Evolutionary conservation across 2,797 vertebrate genomes (phyloP), one percentile per base, ranked within the genome.

Genomic region (Gobio occitaniae): DNA sequence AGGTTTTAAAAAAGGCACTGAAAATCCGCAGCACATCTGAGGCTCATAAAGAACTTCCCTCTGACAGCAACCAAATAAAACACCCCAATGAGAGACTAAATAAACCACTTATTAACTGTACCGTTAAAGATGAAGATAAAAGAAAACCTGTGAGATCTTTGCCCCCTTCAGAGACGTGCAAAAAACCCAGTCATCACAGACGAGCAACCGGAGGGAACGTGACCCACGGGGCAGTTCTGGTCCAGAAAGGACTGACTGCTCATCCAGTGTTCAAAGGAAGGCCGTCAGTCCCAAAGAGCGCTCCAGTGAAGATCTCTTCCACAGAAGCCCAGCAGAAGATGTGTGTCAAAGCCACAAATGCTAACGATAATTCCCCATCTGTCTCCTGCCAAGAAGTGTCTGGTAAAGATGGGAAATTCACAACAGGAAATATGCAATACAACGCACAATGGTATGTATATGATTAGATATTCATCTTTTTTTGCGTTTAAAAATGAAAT

Each of bases 21-120:
- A n/a, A n/a, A n/a, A n/a, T n/a, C n/a, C n/a, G n/a, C n/a, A n/a
- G n/a, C n/a, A n/a, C n/a, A n/a, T n/a, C n/a, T n/a, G n/a, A n/a
- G n/a, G n/a, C n/a, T n/a, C n/a, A n/a, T n/a, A n/a, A n/a, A n/a
- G n/a, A n/a, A n/a, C n/a, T n/a, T n/a, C n/a, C n/a, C n/a, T n/a
- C n/a, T n/a, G n/a, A 69, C 79, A 6, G 52, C 19, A 80, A 59
- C 56, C 87, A 88, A 70, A 69, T 63, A 36, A 47, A 71, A 86
- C 44, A 12, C 56, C 19, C 48, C 78, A 70, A 2, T 63, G 90
- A 88, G 4, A 77, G 52, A 29, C 47, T 11, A 72, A 38, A 7
- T 69, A 78, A 89, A 85, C 79, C 47, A 1, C 38, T 66, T 7
- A 8, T 54, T 68, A 86, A 77, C 41, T 32, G 13, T 25, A 9